Evolutionary conservation across 2,888 invertebrate genomes (phyloP).

Genomic region (Pandemis heparana): DNA sequence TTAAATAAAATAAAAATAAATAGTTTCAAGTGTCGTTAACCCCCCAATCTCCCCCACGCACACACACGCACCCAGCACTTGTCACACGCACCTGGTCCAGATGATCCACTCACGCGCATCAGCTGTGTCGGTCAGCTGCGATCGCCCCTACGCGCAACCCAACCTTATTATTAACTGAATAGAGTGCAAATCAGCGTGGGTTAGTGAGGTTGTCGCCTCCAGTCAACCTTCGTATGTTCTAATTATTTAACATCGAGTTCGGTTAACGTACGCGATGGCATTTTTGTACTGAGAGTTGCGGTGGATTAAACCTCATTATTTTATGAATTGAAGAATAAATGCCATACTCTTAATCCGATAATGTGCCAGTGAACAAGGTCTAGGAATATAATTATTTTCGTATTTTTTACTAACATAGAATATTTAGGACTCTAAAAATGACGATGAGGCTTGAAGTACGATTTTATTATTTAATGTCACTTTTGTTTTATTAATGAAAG

Average conservation of each 20-base stretch:
- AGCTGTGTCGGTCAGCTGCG: constrained; percentile 54
- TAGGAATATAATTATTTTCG: too few relatives aligned
- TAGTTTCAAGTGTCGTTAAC: background rate
- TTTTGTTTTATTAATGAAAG: too few relatives aligned
- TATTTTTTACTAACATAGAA: too few relatives aligned
- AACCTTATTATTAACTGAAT: background rate
- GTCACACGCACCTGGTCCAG: constrained; percentile 64
- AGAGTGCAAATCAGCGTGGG: constrained; percentile 3
- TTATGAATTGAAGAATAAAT: background rate
- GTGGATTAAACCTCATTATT: background rate
- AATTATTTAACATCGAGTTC: constrained; percentile 36
- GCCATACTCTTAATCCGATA: too few relatives aligned
- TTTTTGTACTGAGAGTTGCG: constrained; percentile 34
- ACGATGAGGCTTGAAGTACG: too few relatives aligned
- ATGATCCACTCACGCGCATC: constrained; percentile 53
- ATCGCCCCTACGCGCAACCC: background rate
- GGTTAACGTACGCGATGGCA: constrained; percentile 36
- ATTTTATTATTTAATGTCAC: too few relatives aligned
- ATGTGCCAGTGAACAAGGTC: too few relatives aligned
- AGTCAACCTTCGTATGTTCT: constrained; percentile 32
- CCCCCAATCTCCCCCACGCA: constrained; percentile 48
- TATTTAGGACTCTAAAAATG: too few relatives aligned
- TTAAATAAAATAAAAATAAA: background rate
- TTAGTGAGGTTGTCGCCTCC: background rate
- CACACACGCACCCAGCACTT: constrained; percentile 58